Evolutionary conservation across 2,888 invertebrate species (phyloP).

Genomic region (Galeruca laticollis): DNA sequence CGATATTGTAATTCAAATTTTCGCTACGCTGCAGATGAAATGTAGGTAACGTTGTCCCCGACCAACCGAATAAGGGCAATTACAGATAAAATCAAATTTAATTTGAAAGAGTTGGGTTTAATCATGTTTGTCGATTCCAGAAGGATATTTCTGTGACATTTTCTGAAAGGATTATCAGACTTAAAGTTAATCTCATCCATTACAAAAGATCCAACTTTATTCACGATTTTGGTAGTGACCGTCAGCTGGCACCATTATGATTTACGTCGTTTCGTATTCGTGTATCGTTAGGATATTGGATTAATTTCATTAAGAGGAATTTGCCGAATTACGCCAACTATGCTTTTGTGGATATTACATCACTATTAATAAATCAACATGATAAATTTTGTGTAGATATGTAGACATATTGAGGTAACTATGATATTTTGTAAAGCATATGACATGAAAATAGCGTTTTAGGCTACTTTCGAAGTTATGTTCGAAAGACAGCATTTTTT

Average conservation of each 20-base stretch:
- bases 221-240: constrained; percentile 10
- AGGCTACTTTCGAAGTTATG: too few relatives aligned
- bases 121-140: too few relatives aligned
- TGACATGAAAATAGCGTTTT: too few relatives aligned
- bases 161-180: constrained; percentile 7
- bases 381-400: neutral
- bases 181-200: constrained; percentile 5
- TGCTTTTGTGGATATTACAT: constrained; percentile 1
- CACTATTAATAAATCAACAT: constrained; percentile 11
- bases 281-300: constrained; percentile 17
- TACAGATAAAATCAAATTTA: neutral
- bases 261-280: constrained; percentile 17
- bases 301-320: constrained; percentile 17
- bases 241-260: neutral
- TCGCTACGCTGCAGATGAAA: neutral
- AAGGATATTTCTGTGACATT: constrained; percentile 8
- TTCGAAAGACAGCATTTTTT: too few relatives aligned
- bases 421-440: neutral
- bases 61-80: neutral
- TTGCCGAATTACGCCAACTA: constrained; percentile 6
- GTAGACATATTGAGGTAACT: neutral
- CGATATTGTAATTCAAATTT: neutral
- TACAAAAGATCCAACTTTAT: constrained; percentile 7
- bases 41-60: neutral
- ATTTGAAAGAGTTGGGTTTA: neutral